Conservation (phyloP, 2,888 invertebrate species). For the Macrosoma leucophasiata region DNA sequence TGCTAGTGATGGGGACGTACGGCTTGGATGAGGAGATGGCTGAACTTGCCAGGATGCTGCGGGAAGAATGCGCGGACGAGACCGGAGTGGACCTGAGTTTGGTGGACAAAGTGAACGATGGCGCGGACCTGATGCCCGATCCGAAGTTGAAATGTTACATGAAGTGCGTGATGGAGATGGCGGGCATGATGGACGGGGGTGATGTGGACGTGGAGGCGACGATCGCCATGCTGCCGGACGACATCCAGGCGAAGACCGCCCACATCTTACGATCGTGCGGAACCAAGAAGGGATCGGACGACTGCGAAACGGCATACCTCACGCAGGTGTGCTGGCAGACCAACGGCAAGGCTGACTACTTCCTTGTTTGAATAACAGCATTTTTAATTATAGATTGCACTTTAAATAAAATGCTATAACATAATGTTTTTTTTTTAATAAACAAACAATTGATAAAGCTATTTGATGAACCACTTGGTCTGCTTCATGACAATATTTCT, state of each 20-base stretch:
- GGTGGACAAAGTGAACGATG: conserved; percentile 47
- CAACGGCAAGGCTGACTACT: conserved; percentile 46
- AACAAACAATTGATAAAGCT: no score
- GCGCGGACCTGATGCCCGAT: conserved; percentile 47
- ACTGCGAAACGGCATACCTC: conserved; percentile 58
- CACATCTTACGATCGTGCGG: conserved; percentile 43
- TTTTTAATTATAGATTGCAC: no score
- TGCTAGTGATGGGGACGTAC: conserved; percentile 17
- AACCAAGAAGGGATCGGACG: conserved; percentile 48
- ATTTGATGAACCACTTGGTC: no score
- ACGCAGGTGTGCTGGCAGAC: conserved; percentile 65
- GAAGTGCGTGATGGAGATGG: conserved; percentile 64
- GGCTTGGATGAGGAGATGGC: conserved; percentile 57
- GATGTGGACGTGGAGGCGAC: conserved; percentile 56
- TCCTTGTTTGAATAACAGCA: conserved; percentile 41
- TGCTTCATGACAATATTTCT: no score
- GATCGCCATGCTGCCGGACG: conserved; percentile 50
- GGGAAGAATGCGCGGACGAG: conserved; percentile 52
- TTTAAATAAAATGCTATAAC: no score
- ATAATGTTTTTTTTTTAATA: no score
- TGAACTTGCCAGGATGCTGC: conserved; percentile 54
- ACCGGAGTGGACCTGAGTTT: conserved; percentile 47
- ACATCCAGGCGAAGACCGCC: conserved; percentile 38
- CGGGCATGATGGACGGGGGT: conserved; percentile 59
- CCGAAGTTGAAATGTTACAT: conserved; percentile 57